A percentile compares a stretch with the other conserved stretches of the same genome.
phyloP scores from a whole-genome alignment of 2,797 vertebrate species.

The Limnodromus scolopaceus region DNA sequence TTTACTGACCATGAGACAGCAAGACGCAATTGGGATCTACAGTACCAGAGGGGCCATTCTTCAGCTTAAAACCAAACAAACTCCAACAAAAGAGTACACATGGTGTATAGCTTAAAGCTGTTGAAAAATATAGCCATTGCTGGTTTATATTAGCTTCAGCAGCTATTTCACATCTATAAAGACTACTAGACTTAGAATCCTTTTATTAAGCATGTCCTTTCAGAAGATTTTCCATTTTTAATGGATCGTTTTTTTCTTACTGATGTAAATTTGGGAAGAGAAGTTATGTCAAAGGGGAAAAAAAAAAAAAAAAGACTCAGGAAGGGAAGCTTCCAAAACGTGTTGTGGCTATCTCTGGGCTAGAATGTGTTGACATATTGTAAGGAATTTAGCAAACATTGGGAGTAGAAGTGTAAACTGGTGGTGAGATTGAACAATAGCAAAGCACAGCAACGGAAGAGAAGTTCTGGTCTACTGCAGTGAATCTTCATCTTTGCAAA shows the following conservation, averaged over 20 bases:
- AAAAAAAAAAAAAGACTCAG: not conserved
- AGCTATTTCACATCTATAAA: conserved; percentile 1
- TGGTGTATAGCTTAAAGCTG: not conserved
- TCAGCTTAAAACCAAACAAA: not conserved
- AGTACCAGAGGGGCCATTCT: not conserved
- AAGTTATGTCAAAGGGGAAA: not conserved
- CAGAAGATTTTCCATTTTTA: conserved; percentile 3
- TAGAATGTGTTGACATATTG: not conserved
- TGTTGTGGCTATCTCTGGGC: not conserved
- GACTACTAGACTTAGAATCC: not conserved
- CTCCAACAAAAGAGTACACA: not conserved
- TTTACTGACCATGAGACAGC: not conserved
- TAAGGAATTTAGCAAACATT: conserved; percentile 5
- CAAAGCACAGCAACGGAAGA: not conserved
- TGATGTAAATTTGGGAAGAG: not conserved
- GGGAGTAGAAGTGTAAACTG: not conserved
- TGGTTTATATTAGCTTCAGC: conserved; percentile 22
- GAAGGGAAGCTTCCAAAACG: not conserved
- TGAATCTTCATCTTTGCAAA: not conserved
- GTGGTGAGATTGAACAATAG: not conserved
- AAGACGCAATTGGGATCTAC: not conserved
- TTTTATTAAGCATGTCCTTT: conserved; percentile 18
- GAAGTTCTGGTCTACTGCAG: not conserved
- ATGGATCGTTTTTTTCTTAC: not conserved
- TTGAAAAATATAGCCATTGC: not conserved